Conservation (phyloP, 2,888 invertebrate species). For the Ectemnius continuus region DNA sequence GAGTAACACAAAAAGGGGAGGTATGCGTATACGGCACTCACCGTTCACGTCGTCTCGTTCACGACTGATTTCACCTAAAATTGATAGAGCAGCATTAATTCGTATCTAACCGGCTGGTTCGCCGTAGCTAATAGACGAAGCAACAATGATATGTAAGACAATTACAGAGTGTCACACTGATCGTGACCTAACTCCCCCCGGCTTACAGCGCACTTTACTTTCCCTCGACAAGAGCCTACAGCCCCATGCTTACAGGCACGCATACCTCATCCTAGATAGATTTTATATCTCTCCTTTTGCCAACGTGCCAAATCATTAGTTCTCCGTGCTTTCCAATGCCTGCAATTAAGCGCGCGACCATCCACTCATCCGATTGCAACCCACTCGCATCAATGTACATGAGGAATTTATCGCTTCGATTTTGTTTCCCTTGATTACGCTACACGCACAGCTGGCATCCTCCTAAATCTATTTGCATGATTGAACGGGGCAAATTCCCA, state of each 20-base stretch:
- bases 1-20: too few relatives aligned
- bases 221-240: slow-evolving; percentile 61
- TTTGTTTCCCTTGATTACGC: too few relatives aligned
- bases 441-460: too few relatives aligned
- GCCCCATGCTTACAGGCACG: slow-evolving; percentile 70
- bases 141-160: slow-evolving; percentile 57
- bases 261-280: slow-evolving; percentile 49
- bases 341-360: background rate
- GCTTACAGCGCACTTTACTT: slow-evolving; percentile 46
- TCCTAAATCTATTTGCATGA: too few relatives aligned
- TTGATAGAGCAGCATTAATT: slow-evolving; percentile 61
- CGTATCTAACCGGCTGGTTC: slow-evolving; percentile 20
- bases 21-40: slow-evolving; percentile 60
- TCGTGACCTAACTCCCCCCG: slow-evolving; percentile 61
- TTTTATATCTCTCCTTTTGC: slow-evolving; percentile 20
- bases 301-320: slow-evolving; percentile 41
- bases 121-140: slow-evolving; percentile 49
- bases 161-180: slow-evolving; percentile 59
- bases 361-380: too few relatives aligned
- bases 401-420: too few relatives aligned
- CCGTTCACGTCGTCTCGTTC: slow-evolving; percentile 79
- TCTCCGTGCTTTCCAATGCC: slow-evolving; percentile 2
- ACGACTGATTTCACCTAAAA: slow-evolving; percentile 79
- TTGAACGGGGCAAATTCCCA: too few relatives aligned
- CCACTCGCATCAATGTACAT: too few relatives aligned